Evolutionary conservation across 1,140 invertebrate species (phyloP), one percentile per base, ranked within the genome.

Genomic region (Steinernema feltiae): DNA sequence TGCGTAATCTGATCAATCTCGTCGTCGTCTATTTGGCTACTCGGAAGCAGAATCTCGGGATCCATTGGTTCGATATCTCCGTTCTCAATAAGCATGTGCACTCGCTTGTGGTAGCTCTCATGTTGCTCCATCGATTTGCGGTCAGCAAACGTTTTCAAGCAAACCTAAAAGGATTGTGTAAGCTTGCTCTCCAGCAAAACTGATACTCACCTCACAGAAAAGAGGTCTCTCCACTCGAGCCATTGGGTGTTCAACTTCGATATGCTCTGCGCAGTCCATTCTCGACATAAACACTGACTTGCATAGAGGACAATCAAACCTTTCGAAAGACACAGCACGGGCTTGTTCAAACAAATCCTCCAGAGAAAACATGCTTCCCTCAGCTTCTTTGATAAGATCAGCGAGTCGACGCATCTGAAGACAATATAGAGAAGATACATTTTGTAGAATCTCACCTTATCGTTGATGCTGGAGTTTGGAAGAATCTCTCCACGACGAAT

Each of bases 221-320:
- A 83, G 75, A 0, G 84, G 83, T 30, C 85, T 63, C 46, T 86
- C 82, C 1, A 75, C 70, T 0, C 78, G 70, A 24, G 63, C 73
- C 30, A 79, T 76, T 0, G 80, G 81, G 71, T 85, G 84, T 21
- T 85, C 80, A n/a, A 77, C 32, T 1, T 82, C 78, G 41, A 83
- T 73, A 73, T 85, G 84, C 29, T 86, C 84, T 1, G 48, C 17
- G 70, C 84, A 85, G 48, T 85, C 84, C 30, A 79, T 31, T 17
- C 84, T 29, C 0, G 84, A 86, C 46, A 80, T 75, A 73, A 85
- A 85, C 0, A 74, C 48, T 0, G 76, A 30, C 69, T 85, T 86
- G 80, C 84, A 85, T 18, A 82, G 15, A 12, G 84, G 84, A 48
- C 84, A 85, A 15, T 85, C 85, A 70, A 79, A 86, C 27, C 77